Percentiles rank a stretch among this genome's conserved stretches.
These are phyloP conservation scores for Xestia sexstrigata DNA, from an alignment of 2,888 invertebrate species.

Conservation along the genomic window DNA sequence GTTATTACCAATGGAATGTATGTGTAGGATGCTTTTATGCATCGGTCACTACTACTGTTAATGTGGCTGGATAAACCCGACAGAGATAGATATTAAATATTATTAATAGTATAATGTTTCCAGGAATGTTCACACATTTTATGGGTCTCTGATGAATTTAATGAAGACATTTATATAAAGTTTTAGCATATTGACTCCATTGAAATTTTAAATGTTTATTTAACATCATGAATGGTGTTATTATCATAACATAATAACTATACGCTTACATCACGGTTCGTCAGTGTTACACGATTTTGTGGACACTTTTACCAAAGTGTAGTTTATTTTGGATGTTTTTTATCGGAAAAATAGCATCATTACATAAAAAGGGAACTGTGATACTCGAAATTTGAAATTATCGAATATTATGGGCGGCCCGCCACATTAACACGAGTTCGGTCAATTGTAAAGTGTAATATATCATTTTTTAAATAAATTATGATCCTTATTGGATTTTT, in stretches of 20 bases:
- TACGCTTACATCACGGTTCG: slow-evolving; percentile 42
- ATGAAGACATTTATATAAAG: slow-evolving; percentile 64
- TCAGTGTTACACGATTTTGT: slow-evolving; percentile 60
- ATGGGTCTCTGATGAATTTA: slow-evolving; percentile 62
- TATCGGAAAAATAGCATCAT: slow-evolving; percentile 62
- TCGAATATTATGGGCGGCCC: slow-evolving; percentile 68
- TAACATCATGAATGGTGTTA: slow-evolving; percentile 45
- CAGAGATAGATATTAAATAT: slow-evolving; percentile 65
- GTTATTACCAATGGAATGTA: slow-evolving; percentile 84
- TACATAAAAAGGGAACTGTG: slow-evolving; percentile 67
- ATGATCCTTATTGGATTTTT: slow-evolving; percentile 89
- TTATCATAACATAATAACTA: slow-evolving; percentile 34
- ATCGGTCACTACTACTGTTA: slow-evolving; percentile 78
- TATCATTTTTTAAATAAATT: slow-evolving; percentile 89
- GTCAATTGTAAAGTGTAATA: slow-evolving; percentile 90
- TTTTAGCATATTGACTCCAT: slow-evolving; percentile 59
- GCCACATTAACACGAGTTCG: slow-evolving; percentile 81
- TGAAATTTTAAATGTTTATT: slow-evolving; percentile 62
- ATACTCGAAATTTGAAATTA: slow-evolving; percentile 68
- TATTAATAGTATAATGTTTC: slow-evolving; percentile 65
- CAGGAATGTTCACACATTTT: slow-evolving; percentile 60
- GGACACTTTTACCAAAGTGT: slow-evolving; percentile 53
- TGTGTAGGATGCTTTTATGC: slow-evolving; percentile 82
- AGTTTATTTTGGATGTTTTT: slow-evolving; percentile 66
- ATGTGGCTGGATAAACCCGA: slow-evolving; percentile 75